Evolutionary conservation across 2,113 vertebrate species (phyloP).

Genomic region (Oryzias celebensis): DNA sequence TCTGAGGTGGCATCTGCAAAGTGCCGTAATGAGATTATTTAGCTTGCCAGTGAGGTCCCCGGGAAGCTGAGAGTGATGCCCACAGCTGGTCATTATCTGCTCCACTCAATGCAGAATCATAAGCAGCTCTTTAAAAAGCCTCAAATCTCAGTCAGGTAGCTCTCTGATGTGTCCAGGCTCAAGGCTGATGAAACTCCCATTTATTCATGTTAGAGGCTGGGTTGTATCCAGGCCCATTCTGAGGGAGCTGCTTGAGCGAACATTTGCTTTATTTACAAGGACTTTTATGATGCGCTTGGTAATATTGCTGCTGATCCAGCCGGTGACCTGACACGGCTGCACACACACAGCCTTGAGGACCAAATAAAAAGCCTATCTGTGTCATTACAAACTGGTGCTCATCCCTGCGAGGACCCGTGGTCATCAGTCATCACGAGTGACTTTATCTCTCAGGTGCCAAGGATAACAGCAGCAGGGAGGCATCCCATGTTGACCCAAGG

Average conservation of each 20-base stretch:
- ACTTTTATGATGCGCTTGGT: constrained; percentile 57
- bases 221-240: constrained; percentile 35
- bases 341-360: constrained; percentile 61
- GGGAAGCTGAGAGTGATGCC: constrained; percentile 52
- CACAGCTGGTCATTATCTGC: constrained; percentile 71
- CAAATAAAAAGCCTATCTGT: constrained; percentile 57
- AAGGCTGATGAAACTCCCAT: constrained; percentile 40
- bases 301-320: constrained; percentile 49
- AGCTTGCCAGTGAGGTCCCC: constrained; percentile 57
- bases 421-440: constrained; percentile 63
- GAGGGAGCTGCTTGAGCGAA: constrained; percentile 33
- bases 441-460: constrained; percentile 70
- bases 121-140: constrained; percentile 51
- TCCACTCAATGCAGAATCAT: constrained; percentile 60
- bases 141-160: constrained; percentile 28
- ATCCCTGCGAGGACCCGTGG: constrained; percentile 40
- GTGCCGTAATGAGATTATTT: constrained; percentile 67
- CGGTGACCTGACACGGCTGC: constrained; percentile 52
- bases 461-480: constrained; percentile 60
- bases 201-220: constrained; percentile 39
- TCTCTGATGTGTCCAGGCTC: constrained; percentile 5
- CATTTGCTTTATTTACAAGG: constrained; percentile 71
- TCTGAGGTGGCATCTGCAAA: constrained; percentile 73
- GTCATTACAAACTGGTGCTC: constrained; percentile 54
- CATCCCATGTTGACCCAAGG: constrained; percentile 36